Evolutionary conservation across 2,888 invertebrate genomes (phyloP).

Genomic region (Cantharis lateralis): DNA sequence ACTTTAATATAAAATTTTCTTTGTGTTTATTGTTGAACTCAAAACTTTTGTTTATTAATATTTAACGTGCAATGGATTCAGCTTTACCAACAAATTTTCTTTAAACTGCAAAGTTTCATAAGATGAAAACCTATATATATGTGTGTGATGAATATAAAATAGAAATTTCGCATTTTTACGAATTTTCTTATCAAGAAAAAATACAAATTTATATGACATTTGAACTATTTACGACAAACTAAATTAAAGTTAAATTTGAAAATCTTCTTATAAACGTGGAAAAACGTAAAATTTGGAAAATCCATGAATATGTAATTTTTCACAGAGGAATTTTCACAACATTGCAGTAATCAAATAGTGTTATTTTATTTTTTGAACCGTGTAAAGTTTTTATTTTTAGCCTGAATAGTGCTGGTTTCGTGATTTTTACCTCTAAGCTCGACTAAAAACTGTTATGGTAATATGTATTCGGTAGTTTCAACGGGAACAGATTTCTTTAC

Average conservation of each 20-base stretch:
- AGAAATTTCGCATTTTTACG: neutral
- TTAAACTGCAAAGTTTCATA: neutral
- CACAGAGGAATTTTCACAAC: neutral
- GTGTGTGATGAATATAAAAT: neutral
- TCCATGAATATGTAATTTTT: conserved; percentile 10
- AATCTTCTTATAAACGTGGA: neutral
- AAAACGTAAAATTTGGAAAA: neutral
- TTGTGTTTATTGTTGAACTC: neutral
- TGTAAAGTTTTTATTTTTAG: neutral
- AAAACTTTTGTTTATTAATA: neutral
- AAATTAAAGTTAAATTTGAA: neutral
- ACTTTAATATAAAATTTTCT: neutral
- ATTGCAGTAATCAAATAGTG: neutral
- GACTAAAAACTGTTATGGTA: neutral
- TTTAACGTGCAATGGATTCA: neutral
- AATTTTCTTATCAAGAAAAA: neutral
- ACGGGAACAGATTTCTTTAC: no score
- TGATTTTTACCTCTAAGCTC: neutral
- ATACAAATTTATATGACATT: neutral
- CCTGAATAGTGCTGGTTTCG: neutral
- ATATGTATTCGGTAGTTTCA: neutral
- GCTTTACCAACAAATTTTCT: neutral
- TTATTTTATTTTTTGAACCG: neutral
- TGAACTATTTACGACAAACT: neutral
- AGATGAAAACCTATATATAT: neutral